Conservation (phyloP, 2,797 vertebrate genomes). For the Malurus leucopterus region DNA sequence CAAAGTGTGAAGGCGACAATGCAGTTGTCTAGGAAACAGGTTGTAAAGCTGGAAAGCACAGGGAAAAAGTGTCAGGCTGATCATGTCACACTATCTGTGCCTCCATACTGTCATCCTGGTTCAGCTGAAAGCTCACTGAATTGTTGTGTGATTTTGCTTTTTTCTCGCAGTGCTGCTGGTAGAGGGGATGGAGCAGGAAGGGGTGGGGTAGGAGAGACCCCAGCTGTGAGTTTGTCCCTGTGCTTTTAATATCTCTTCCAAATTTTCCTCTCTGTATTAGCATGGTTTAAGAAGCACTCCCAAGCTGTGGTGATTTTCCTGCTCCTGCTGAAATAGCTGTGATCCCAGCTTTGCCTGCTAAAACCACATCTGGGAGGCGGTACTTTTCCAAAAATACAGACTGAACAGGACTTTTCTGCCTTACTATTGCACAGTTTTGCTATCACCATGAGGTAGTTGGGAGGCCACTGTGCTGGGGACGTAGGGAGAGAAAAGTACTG, state of each 20-base stretch:
- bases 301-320: background rate
- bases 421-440: background rate
- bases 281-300: background rate
- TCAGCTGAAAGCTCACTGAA: background rate
- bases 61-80: background rate
- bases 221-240: rapidly evolving
- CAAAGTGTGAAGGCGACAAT: background rate
- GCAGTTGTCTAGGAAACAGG: background rate
- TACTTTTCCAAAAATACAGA: background rate
- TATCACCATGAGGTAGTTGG: rapidly evolving
- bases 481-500: background rate
- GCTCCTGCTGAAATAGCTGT: background rate
- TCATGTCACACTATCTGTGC: background rate
- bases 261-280: background rate
- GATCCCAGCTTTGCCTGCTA: background rate
- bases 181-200: background rate
- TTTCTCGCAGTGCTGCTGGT: background rate
- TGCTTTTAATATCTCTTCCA: background rate
- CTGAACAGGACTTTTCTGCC: background rate
- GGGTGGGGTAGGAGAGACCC: background rate
- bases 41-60: background rate
- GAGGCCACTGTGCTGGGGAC: background rate
- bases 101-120: background rate
- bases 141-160: background rate
- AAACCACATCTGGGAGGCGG: background rate